A percentile compares a stretch with the other conserved stretches of the same genome.
phyloP scores from a whole-genome alignment of 2,888 invertebrate species.

The Rhagonycha fulva region DNA sequence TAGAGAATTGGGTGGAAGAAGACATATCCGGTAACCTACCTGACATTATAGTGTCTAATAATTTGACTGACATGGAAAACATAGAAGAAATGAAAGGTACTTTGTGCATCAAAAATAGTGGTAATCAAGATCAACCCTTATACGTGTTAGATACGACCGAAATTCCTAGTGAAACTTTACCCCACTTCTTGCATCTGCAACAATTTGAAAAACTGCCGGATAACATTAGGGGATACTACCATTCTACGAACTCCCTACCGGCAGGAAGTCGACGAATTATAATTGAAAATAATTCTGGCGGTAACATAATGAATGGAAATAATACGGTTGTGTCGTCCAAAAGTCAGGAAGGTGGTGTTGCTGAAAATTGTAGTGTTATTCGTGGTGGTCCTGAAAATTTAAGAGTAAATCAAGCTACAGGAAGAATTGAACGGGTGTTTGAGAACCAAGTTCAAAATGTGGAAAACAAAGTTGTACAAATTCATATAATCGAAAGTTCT shows the following conservation, averaged over 20 bases:
- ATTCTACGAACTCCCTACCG: slow-evolving; percentile 3
- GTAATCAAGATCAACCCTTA: slow-evolving; percentile 21
- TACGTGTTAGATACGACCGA: slow-evolving; percentile 41
- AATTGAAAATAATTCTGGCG: slow-evolving; percentile 12
- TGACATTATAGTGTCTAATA: slow-evolving; percentile 19
- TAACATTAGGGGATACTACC: slow-evolving; percentile 27
- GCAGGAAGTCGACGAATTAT: slow-evolving; percentile 12
- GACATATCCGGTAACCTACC: slow-evolving; percentile 40
- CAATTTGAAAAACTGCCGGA: slow-evolving; percentile 37
- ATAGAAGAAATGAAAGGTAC: slow-evolving; percentile 16
- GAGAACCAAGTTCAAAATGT: slow-evolving; percentile 6
- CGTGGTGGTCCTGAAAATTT: background rate
- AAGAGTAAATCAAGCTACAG: background rate
- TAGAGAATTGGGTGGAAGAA: slow-evolving; percentile 53
- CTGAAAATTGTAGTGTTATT: background rate
- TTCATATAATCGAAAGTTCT: slow-evolving; percentile 22
- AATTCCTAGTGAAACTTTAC: slow-evolving; percentile 39
- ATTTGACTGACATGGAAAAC: slow-evolving; percentile 11
- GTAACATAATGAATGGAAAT: background rate
- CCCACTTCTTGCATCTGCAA: slow-evolving; percentile 39
- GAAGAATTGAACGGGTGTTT: background rate
- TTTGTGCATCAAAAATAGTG: slow-evolving; percentile 16
- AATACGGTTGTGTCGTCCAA: background rate
- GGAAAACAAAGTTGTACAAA: slow-evolving; percentile 26
- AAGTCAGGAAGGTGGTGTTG: background rate